These are phyloP conservation scores for Champsocephalus esox DNA, from an alignment of 2,797 vertebrate genomes.

Conservation along the genomic window DNA sequence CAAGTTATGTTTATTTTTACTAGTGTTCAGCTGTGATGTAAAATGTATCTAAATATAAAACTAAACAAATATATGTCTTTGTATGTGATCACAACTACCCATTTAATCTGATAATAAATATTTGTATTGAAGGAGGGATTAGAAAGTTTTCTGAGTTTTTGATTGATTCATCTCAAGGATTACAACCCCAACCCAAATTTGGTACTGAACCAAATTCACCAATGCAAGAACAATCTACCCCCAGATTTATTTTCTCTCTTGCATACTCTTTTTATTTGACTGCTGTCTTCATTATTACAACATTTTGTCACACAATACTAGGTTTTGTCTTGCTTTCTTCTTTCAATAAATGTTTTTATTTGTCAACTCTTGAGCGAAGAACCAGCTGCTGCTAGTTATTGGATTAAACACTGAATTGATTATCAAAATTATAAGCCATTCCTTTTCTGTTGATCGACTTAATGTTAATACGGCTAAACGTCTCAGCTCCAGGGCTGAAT, in stretches of 20 bases:
- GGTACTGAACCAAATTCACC: not conserved
- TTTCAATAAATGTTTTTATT: not conserved
- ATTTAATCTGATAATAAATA: not conserved
- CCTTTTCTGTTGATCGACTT: not conserved
- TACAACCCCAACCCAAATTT: not conserved
- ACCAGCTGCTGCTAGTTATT: not conserved
- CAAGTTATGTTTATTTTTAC: too few relatives aligned
- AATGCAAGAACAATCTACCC: not conserved
- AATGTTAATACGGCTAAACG: not conserved
- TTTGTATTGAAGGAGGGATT: not conserved
- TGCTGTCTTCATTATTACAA: not conserved
- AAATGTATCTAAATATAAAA: too few relatives aligned
- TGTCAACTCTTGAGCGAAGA: not conserved
- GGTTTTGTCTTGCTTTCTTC: constrained; percentile 2
- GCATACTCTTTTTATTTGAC: not conserved
- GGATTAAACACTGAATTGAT: not conserved
- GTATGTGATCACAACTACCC: too few relatives aligned
- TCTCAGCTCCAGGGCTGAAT: constrained; percentile 2
- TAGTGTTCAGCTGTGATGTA: too few relatives aligned
- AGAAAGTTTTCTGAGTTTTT: not conserved
- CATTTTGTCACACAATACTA: not conserved
- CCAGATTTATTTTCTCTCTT: not conserved
- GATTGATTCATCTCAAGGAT: not conserved
- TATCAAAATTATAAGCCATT: not conserved
- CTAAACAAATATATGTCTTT: too few relatives aligned